Base-by-base conservation (phyloP, 2,888 invertebrate genomes). In the Hedya salicella region DNA sequence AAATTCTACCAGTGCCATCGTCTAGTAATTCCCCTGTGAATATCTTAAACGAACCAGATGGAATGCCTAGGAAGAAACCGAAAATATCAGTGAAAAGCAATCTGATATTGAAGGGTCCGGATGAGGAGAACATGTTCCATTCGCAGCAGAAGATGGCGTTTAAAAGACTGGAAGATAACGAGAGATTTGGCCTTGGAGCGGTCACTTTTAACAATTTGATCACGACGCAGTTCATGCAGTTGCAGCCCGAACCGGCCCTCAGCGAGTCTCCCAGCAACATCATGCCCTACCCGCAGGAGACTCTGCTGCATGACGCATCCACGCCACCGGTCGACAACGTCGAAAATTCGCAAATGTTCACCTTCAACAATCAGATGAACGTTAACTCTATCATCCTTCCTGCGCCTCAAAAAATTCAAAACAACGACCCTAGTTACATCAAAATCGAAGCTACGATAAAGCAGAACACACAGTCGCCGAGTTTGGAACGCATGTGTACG, bases 21-120 rank as follows among this genome's bases (percentile, higher is more conserved):
- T 86, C 82, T 0, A 87, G 90, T 62, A 89, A 88, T 69, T 91
- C 91, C 1, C 90, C 91, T 1, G 80, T 90, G 0, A 85, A 84
- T 3, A 25, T 25, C 62, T 73, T 77, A 0, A 74, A 78, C 13
- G 91, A 91, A 36, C 69, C 68, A 1, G 91, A 92, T 36, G 86
- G 88, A 1, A 79, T 74, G 42, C 91, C 91, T 0, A 80, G 92
- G 30, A 93, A 93, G 71, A 92, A 92, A 63, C 89, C 93, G 0
- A 93, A 93, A 73, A 93, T 93, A 82, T 93, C 92, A 0, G 93
- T 93, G 0, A 93, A 93, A 75, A 93, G 93, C 71, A 93, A 93
- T 71, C 74, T 93, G 42, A 91, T 93, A 69, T 74, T 93, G 2
- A 93, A 93, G 75, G 93, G 92, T 0, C 92, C 93, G 0, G 92